Percentiles rank a stretch among this genome's conserved stretches.
These are phyloP conservation scores for Mamestra brassicae DNA, from an alignment of 2,888 invertebrate genomes.

Conservation along the genomic window DNA sequence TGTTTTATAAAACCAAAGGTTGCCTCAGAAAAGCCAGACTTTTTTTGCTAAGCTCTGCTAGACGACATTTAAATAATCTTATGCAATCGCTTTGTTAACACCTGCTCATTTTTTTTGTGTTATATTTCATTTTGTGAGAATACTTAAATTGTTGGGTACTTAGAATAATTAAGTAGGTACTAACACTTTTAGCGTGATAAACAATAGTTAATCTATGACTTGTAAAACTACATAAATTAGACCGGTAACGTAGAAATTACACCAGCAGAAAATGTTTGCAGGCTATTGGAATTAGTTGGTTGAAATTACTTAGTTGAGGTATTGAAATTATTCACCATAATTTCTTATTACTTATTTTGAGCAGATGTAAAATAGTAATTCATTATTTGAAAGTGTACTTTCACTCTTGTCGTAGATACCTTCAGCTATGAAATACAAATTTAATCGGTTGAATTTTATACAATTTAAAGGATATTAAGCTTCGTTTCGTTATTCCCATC, in stretches of 20 bases:
- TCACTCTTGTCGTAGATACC: not conserved
- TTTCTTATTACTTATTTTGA: slow-evolving; percentile 23
- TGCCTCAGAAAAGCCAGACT: not conserved
- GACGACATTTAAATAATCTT: slow-evolving; percentile 10
- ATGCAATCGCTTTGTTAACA: slow-evolving; percentile 17
- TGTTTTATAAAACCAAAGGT: slow-evolving; percentile 52
- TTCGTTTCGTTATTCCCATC: no score
- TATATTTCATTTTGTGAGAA: not conserved
- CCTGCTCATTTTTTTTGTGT: slow-evolving; percentile 9
- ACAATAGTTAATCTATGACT: slow-evolving; percentile 45
- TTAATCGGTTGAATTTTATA: not conserved
- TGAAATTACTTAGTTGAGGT: slow-evolving; percentile 10
- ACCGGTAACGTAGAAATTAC: slow-evolving; percentile 21
- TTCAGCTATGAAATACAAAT: not conserved
- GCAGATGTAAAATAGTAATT: slow-evolving; percentile 31
- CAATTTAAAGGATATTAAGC: no score
- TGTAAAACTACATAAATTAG: slow-evolving; percentile 38
- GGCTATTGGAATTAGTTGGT: slow-evolving; percentile 11
- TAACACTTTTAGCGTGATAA: slow-evolving; percentile 24
- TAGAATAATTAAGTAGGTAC: slow-evolving; percentile 31
- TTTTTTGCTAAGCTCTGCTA: slow-evolving; percentile 1
- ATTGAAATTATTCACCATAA: slow-evolving; percentile 17
- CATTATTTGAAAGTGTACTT: slow-evolving; percentile 11
- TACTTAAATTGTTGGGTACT: not conserved
- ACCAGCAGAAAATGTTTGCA: slow-evolving; percentile 8